A percentile compares a stretch with the other conserved stretches of the same genome.
Conservation (phyloP, 2,797 vertebrate species). For the Clarias platycephalus region DNA sequence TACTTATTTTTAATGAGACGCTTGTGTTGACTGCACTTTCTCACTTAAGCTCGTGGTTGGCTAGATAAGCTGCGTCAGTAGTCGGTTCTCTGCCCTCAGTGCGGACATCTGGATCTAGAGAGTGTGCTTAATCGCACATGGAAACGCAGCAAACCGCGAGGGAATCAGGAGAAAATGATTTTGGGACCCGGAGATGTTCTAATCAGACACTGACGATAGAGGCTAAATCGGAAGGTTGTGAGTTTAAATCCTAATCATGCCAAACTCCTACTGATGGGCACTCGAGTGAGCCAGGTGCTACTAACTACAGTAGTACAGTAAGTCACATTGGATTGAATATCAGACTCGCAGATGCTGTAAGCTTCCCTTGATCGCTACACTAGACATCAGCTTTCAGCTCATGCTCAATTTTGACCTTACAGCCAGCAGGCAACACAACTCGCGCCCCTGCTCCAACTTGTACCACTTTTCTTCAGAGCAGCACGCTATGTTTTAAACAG, state of each 20-base stretch:
- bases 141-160: slow-evolving; percentile 23
- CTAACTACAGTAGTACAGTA: not conserved
- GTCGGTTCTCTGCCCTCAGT: slow-evolving; percentile 37
- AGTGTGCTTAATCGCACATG: not conserved
- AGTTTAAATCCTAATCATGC: not conserved
- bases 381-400: not conserved
- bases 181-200: not conserved
- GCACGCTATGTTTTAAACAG: not conserved
- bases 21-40: slow-evolving; percentile 40
- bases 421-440: slow-evolving; percentile 9
- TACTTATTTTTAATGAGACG: slow-evolving; percentile 41
- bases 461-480: slow-evolving; percentile 11
- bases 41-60: slow-evolving; percentile 32
- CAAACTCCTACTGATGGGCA: not conserved
- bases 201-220: not conserved
- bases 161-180: slow-evolving; percentile 1
- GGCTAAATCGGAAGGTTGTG: not conserved
- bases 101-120: slow-evolving; percentile 39
- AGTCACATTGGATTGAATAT: not conserved
- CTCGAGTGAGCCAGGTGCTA: not conserved
- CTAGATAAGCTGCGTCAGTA: slow-evolving; percentile 15
- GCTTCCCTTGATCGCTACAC: not conserved
- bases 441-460: not conserved
- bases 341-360: not conserved
- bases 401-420: not conserved